Percentiles rank a stretch among this genome's conserved stretches.
These are phyloP conservation scores for Euclidia mi DNA, from an alignment of 2,888 invertebrate genomes.

Conservation along the genomic window DNA sequence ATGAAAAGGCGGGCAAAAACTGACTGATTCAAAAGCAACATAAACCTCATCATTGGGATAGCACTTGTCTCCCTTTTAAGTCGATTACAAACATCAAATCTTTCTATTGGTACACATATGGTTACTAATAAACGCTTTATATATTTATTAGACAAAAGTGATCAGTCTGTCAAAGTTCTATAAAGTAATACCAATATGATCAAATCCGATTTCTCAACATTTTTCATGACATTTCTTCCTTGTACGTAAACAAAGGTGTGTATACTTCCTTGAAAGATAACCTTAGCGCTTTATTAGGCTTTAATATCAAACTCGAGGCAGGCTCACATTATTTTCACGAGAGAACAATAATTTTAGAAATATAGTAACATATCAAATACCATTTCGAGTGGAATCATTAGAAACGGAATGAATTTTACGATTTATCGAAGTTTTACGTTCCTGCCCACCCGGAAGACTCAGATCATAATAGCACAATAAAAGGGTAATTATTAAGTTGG, in stretches of 20 bases:
- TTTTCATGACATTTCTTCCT: constrained; percentile 15
- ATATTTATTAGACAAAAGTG: constrained; percentile 5
- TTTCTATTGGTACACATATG: too few relatives aligned
- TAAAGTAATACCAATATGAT: constrained; percentile 7
- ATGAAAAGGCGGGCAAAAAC: too few relatives aligned
- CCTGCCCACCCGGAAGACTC: constrained; percentile 53
- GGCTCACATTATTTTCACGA: constrained; percentile 37
- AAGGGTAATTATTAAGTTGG: constrained; percentile 57
- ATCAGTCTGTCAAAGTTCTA: neutral
- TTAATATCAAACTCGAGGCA: constrained; percentile 13
- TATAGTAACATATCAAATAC: constrained; percentile 48
- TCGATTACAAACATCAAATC: too few relatives aligned
- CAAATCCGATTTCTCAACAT: neutral
- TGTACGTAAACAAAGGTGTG: constrained; percentile 10
- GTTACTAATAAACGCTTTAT: too few relatives aligned
- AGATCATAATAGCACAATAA: constrained; percentile 50
- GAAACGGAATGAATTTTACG: constrained; percentile 51
- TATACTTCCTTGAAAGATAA: constrained; percentile 12
- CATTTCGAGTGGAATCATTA: constrained; percentile 48
- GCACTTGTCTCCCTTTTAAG: too few relatives aligned
- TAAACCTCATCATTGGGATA: too few relatives aligned
- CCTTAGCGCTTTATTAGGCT: constrained; percentile 6
- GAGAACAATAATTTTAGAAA: constrained; percentile 47
- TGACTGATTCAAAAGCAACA: too few relatives aligned
- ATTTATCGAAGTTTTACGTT: constrained; percentile 37